Evolutionary conservation across 2,888 invertebrate species (phyloP), one percentile per base, ranked within the genome.

Genomic region (Mythimna impura): DNA sequence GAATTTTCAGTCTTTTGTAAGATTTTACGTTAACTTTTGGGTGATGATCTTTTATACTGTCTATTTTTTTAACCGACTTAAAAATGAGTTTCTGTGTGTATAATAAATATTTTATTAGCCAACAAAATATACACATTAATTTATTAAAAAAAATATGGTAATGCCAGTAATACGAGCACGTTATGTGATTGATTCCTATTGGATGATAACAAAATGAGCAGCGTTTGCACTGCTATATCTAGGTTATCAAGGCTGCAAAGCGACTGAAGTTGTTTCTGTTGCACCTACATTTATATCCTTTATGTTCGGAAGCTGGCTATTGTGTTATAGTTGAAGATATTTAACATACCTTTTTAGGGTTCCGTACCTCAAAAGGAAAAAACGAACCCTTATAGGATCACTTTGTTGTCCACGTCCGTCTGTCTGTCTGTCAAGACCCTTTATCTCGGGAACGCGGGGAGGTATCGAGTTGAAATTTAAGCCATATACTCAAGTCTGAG

Each of bases 201-300:
- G 55, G 50, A 69, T 78, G 75, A 75, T 76, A 78, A 71, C 84
- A 71, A 71, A 72, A 70, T 68, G 67, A 70, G 57, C 75, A 69
- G 43, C 68, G 70, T 67, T 52, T 67, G 57, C 70, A 65, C 73
- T 20, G 43, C 43, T 57, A 67, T 72, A 83, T 73, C 64, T 82
- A 62, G 83, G 83, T 83, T 83, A 83, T 80, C 85, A 83, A 80
- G 69, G 74, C 54, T 58, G 66, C 43, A 63, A 54, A 71, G 63
- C 69, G 52, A 77, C 62, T 64, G 80, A 36, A 36, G 36, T 67
- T 78, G 71, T 76, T 76, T 76, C 66, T 79, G 67, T 73, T 76
- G 58, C 71, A 76, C 7, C 30, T 3, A 30, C 30, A 30, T 30
- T 6, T 20, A 7, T 79, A 71, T 70, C 60, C 66, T 79, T 68